Conservation (phyloP, 2,888 invertebrate genomes). For the Hydriomena furcata region DNA sequence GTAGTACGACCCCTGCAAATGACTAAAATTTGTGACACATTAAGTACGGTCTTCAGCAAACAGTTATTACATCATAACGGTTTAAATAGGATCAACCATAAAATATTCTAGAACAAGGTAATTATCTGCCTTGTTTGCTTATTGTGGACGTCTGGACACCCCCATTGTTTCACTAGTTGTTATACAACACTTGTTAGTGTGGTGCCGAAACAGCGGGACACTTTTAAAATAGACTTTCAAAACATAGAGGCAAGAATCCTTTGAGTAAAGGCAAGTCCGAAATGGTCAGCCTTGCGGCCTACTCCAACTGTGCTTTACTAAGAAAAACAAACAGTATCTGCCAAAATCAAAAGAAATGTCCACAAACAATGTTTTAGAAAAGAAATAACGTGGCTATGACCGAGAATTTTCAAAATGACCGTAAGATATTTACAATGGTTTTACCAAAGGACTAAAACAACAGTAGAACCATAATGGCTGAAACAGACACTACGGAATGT, state of each 20-base stretch:
- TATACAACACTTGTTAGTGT: slow-evolving; percentile 56
- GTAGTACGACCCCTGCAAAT: no score
- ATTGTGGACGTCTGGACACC: slow-evolving; percentile 34
- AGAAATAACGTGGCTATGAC: slow-evolving; percentile 27
- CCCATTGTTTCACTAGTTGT: slow-evolving; percentile 39
- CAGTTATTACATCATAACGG: slow-evolving; percentile 39
- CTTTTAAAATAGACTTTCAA: slow-evolving; percentile 10
- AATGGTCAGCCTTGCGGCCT: slow-evolving; percentile 35
- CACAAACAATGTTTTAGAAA: slow-evolving; percentile 36
- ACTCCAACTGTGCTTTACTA: slow-evolving; percentile 34
- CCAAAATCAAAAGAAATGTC: slow-evolving; percentile 35
- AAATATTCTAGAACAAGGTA: slow-evolving; percentile 49
- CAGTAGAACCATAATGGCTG: slow-evolving; percentile 49
- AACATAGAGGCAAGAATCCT: slow-evolving; percentile 9
- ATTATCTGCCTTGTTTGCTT: slow-evolving; percentile 46
- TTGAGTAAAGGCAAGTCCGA: slow-evolving; percentile 6
- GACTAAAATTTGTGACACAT: slow-evolving; percentile 21
- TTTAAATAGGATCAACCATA: slow-evolving; percentile 43
- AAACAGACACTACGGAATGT: slow-evolving; percentile 61
- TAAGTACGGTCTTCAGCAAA: slow-evolving; percentile 17
- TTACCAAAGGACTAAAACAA: slow-evolving; percentile 40
- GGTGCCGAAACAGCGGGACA: slow-evolving; percentile 67
- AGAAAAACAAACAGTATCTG: slow-evolving; percentile 34
- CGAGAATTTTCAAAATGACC: slow-evolving; percentile 20
- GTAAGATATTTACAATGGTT: slow-evolving; percentile 29